These are phyloP conservation scores for Salvelinus sp. DNA, from an alignment of 2,113 vertebrate genomes.

Conservation along the genomic window DNA sequence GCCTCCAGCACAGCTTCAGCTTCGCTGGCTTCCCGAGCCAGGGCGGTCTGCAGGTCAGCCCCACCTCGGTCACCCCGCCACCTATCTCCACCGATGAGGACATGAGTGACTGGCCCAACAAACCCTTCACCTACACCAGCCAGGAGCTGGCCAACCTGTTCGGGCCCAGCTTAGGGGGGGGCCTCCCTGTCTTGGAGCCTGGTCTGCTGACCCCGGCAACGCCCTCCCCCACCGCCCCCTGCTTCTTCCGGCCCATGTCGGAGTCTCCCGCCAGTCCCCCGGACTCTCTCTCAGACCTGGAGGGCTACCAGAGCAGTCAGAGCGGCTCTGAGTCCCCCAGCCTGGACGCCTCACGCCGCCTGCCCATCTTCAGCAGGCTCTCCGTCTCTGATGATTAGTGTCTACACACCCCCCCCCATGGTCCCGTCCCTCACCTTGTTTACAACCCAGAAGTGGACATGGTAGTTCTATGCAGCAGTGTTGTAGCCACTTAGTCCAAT, in stretches of 20 bases:
- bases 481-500: conserved; percentile 48
- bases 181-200: conserved; percentile 57
- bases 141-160: conserved; percentile 85
- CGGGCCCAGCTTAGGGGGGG: conserved; percentile 76
- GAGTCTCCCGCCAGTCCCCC: conserved; percentile 83
- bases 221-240: conserved; percentile 65
- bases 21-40: conserved; percentile 83
- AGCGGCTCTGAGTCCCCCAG: conserved; percentile 87
- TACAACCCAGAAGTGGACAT: conserved; percentile 55
- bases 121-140: conserved; percentile 81
- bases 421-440: conserved; percentile 36
- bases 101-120: conserved; percentile 78
- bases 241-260: conserved; percentile 78
- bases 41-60: conserved; percentile 80
- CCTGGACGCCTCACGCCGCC: conserved; percentile 84
- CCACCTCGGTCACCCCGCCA: conserved; percentile 83
- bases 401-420: neutral
- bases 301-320: conserved; percentile 87
- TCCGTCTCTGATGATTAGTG: conserved; percentile 85
- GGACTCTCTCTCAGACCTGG: conserved; percentile 87
- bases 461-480: conserved; percentile 45
- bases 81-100: conserved; percentile 80
- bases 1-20: conserved; percentile 88
- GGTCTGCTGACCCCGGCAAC: conserved; percentile 22
- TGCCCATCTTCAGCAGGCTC: conserved; percentile 93